Conservation (phyloP, 2,888 invertebrate species). For the Drosophila nr. fundita region DNA sequence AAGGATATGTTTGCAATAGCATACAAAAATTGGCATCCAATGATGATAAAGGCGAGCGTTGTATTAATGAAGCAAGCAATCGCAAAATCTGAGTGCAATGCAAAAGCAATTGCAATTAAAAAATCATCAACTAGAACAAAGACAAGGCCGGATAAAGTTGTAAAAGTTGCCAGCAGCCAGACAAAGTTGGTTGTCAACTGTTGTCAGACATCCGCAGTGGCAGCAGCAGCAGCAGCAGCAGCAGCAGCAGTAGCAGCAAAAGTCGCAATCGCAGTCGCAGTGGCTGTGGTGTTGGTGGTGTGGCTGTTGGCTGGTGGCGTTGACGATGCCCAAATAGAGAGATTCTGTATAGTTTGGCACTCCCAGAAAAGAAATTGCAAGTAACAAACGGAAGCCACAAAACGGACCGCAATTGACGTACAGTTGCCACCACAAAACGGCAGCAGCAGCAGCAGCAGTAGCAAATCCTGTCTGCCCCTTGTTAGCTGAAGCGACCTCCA, state of each 20-base stretch:
- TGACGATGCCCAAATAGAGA: slow-evolving; percentile 26
- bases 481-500: slow-evolving; percentile 63
- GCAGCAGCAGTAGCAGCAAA: slow-evolving; percentile 11
- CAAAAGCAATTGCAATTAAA: slow-evolving; percentile 72
- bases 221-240: slow-evolving; percentile 15
- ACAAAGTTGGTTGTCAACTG: slow-evolving; percentile 61
- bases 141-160: slow-evolving; percentile 53
- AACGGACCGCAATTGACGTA: slow-evolving; percentile 79
- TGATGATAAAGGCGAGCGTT: slow-evolving; percentile 36
- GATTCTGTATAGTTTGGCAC: slow-evolving; percentile 15
- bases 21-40: slow-evolving; percentile 46
- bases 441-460: slow-evolving; percentile 10
- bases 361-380: slow-evolving; percentile 71
- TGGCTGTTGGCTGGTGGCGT: not conserved
- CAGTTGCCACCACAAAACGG: slow-evolving; percentile 58
- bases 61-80: slow-evolving; percentile 64
- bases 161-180: slow-evolving; percentile 57
- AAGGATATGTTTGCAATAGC: slow-evolving; percentile 20
- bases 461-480: slow-evolving; percentile 37
- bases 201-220: slow-evolving; percentile 67
- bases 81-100: slow-evolving; percentile 33
- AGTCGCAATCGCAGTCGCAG: slow-evolving; percentile 20
- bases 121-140: slow-evolving; percentile 73
- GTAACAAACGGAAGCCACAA: slow-evolving; percentile 76
- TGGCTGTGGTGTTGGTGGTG: slow-evolving; percentile 1